These are phyloP conservation scores for Raphicerus campestris DNA, from an alignment of 2,113 vertebrate species.

Conservation along the genomic window DNA sequence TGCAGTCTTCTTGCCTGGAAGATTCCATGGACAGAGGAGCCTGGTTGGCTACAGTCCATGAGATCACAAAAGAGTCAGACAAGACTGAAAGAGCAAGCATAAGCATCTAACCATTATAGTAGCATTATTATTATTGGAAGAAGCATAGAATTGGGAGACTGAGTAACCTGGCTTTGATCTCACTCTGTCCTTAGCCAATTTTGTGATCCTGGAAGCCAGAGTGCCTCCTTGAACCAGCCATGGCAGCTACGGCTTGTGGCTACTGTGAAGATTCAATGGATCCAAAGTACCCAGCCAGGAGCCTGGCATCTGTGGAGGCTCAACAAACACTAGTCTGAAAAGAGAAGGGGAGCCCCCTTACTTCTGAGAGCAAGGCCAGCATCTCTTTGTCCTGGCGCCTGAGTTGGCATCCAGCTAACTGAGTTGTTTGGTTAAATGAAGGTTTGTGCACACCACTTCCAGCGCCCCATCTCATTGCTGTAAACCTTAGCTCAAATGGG, in stretches of 20 bases:
- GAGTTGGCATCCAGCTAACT: neutral
- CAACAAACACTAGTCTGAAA: neutral
- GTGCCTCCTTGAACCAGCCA: neutral
- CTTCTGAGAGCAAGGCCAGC: neutral
- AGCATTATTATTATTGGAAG: neutral
- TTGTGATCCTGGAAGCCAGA: neutral
- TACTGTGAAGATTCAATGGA: neutral
- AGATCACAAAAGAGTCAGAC: neutral
- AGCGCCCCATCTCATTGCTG: rapidly evolving
- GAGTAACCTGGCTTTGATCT: neutral
- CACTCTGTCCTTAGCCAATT: neutral
- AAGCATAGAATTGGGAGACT: neutral
- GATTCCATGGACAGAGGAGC: neutral
- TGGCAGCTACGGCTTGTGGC: neutral
- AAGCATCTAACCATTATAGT: neutral
- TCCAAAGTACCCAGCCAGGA: neutral
- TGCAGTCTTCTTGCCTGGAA: neutral
- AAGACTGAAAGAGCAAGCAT: neutral
- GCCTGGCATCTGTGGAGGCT: neutral
- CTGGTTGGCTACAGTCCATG: neutral
- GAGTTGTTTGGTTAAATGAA: neutral
- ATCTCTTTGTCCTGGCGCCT: neutral
- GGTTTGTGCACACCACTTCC: rapidly evolving
- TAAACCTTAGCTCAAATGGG: neutral
- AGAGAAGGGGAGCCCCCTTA: neutral